Percentiles rank a stretch among this genome's conserved stretches.
Conservation (phyloP, 2,888 invertebrate species). For the Ypsolopha sequella region DNA sequence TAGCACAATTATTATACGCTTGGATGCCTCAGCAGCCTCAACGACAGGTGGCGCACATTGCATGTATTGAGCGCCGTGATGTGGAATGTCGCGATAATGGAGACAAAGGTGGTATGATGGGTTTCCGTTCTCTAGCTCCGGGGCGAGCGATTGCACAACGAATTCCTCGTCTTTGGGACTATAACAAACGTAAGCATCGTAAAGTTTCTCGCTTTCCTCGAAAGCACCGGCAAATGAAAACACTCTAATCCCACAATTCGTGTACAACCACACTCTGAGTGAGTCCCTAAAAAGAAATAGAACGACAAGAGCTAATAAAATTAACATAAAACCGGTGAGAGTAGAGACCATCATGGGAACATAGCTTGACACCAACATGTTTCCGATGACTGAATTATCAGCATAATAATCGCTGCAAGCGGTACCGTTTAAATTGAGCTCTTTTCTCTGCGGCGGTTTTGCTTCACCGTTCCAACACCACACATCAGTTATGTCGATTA, state of each 20-base stretch:
- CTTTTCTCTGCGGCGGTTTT: conserved; percentile 80
- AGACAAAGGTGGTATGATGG: conserved; percentile 87
- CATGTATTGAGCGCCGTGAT: conserved; percentile 77
- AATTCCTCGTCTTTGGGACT: conserved; percentile 93
- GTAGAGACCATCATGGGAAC: conserved; percentile 87
- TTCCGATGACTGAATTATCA: conserved; percentile 85
- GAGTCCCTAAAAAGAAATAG: conserved; percentile 89
- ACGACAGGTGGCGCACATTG: conserved; percentile 82
- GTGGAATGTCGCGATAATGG: conserved; percentile 88
- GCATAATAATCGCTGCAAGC: conserved; percentile 90
- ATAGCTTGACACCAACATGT: conserved; percentile 86
- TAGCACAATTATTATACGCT: conserved; percentile 87
- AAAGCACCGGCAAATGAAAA: conserved; percentile 78
- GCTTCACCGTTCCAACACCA: conserved; percentile 85
- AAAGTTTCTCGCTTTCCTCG: conserved; percentile 87
- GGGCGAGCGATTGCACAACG: conserved; percentile 86
- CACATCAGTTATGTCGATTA: conserved; percentile 82
- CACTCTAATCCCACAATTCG: conserved; percentile 86
- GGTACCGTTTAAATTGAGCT: conserved; percentile 86
- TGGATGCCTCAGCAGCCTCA: conserved; percentile 89
- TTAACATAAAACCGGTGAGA: conserved; percentile 80
- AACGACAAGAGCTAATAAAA: conserved; percentile 81
- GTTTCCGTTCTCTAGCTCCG: conserved; percentile 85
- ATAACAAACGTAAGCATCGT: conserved; percentile 94
- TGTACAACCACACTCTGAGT: conserved; percentile 88